These are phyloP conservation scores for Drosophila punjabiensis DNA, from an alignment of 1,140 invertebrate species.

Conservation along the genomic window DNA sequence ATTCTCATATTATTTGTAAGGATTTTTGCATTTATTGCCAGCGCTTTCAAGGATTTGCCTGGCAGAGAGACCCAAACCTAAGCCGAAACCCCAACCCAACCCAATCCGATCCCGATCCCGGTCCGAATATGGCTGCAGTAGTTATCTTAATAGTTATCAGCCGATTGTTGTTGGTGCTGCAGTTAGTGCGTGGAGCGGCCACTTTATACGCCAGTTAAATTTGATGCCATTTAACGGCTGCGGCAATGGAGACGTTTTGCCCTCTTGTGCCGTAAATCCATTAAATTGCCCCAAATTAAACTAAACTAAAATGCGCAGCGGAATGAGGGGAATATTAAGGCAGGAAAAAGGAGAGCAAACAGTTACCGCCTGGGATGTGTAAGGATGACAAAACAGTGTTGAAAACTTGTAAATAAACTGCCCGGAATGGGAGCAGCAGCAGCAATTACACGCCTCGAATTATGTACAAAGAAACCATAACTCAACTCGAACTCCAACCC, in stretches of 20 bases:
- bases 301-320: constrained; percentile 37
- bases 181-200: constrained; percentile 57
- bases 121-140: constrained; percentile 68
- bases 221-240: constrained; percentile 64
- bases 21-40: constrained; percentile 83
- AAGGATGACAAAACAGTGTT: constrained; percentile 63
- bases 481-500: constrained; percentile 45
- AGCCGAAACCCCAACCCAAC: not conserved
- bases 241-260: constrained; percentile 69
- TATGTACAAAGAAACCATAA: constrained; percentile 45
- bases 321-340: not conserved
- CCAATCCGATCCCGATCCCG: constrained; percentile 8
- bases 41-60: constrained; percentile 74
- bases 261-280: constrained; percentile 67
- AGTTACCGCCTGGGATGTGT: constrained; percentile 8
- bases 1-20: constrained; percentile 83
- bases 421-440: constrained; percentile 37
- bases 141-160: constrained; percentile 82
- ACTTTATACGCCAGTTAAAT: constrained; percentile 72
- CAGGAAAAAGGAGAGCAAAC: constrained; percentile 19
- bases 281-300: constrained; percentile 59
- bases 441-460: constrained; percentile 61
- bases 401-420: constrained; percentile 70
- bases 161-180: constrained; percentile 53
- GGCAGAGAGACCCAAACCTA: constrained; percentile 2